These are phyloP conservation scores for Porphyrio hochstetteri DNA, from an alignment of 2,113 vertebrate species.

Conservation along the genomic window DNA sequence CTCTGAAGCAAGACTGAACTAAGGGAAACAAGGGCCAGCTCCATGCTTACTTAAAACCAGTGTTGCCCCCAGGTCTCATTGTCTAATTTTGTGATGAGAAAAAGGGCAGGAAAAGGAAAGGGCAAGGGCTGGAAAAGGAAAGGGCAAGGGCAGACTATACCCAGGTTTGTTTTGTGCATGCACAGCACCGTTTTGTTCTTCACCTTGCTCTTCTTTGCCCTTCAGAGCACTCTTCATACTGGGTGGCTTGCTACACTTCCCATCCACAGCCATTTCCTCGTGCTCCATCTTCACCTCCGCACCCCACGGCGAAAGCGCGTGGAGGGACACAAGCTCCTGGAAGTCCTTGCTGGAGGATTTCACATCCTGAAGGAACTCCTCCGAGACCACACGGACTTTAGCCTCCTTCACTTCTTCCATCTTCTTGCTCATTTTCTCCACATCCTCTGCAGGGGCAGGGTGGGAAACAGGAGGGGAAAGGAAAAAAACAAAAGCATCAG, in stretches of 20 bases:
- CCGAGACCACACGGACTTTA: constrained; percentile 87
- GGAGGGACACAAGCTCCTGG: constrained; percentile 86
- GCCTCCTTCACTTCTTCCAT: constrained; percentile 93
- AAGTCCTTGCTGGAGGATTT: constrained; percentile 82
- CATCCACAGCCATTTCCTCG: constrained; percentile 50
- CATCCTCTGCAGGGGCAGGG: constrained; percentile 82
- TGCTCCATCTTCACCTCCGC: constrained; percentile 88
- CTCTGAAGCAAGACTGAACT: not conserved
- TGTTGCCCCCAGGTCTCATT: not conserved
- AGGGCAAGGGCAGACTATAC: not conserved
- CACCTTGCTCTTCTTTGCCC: constrained; percentile 91
- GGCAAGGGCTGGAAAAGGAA: not conserved
- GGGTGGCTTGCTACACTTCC: constrained; percentile 78
- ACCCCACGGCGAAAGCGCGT: constrained; percentile 90
- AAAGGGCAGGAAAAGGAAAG: not conserved
- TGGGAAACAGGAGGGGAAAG: not conserved
- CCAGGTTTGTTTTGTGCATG: not conserved
- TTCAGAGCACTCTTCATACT: constrained; percentile 85
- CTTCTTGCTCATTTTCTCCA: constrained; percentile 96
- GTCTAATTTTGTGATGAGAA: not conserved
- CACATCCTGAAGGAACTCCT: constrained; percentile 87
- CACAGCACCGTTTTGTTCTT: not conserved
- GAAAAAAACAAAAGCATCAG: not conserved
- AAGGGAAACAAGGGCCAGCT: not conserved
- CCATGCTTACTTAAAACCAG: not conserved